A percentile compares a stretch with the other conserved stretches of the same genome.
Conservation (phyloP, 2,113 vertebrate genomes). For the Pelecanus crispus region DNA sequence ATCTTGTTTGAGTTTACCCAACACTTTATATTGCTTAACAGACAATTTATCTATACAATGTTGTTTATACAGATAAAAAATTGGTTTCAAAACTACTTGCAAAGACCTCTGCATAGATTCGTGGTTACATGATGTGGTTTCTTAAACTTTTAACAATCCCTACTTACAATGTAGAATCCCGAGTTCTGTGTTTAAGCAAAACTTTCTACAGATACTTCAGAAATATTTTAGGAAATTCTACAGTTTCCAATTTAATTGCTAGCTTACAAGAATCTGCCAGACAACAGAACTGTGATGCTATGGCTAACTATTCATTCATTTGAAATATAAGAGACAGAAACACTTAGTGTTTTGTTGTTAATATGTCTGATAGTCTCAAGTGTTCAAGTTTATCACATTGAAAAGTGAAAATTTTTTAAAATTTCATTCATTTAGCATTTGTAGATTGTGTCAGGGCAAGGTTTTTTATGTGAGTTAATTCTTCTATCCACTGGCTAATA, state of each 20-base stretch:
- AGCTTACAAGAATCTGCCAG: background rate
- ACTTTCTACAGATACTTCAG: background rate
- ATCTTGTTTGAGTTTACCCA: background rate
- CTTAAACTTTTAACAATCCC: background rate
- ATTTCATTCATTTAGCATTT: background rate
- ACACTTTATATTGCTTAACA: background rate
- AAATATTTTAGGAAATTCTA: background rate
- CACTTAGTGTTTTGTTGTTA: background rate
- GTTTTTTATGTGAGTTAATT: background rate
- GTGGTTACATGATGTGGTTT: background rate
- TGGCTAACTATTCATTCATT: background rate
- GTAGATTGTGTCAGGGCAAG: background rate
- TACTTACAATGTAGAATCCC: background rate
- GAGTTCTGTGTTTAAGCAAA: background rate
- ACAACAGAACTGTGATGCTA: background rate
- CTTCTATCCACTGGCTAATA: background rate
- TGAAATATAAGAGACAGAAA: background rate
- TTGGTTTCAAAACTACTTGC: background rate
- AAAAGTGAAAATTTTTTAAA: background rate
- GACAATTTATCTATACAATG: conserved; percentile 16
- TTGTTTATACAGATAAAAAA: background rate
- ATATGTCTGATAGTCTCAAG: background rate
- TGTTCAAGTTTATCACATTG: background rate
- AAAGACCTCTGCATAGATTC: background rate
- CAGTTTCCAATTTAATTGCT: background rate